Evolutionary conservation across 2,888 invertebrate species (phyloP).

Genomic region (Lamellibrachia columna): DNA sequence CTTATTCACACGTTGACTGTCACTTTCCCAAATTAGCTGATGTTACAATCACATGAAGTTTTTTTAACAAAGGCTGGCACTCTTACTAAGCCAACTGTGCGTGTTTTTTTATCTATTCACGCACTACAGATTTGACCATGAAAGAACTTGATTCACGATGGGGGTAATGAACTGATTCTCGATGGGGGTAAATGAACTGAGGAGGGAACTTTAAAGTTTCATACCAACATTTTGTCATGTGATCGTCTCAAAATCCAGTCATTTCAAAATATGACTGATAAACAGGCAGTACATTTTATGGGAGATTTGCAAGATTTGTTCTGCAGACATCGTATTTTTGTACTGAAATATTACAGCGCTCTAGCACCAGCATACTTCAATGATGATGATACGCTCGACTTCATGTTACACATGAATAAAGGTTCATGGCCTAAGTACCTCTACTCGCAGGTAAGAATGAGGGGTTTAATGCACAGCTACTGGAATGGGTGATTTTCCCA

Average conservation of each 20-base stretch:
- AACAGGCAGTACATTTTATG: not conserved
- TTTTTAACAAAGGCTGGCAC: too few relatives aligned
- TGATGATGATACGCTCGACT: conserved; percentile 56
- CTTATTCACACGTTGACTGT: too few relatives aligned
- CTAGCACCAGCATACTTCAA: conserved; percentile 62
- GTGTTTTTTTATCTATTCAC: too few relatives aligned
- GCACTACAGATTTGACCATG: too few relatives aligned
- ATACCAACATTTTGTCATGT: not conserved
- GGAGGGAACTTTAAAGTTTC: not conserved
- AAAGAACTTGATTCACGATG: too few relatives aligned
- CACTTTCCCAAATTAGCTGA: too few relatives aligned
- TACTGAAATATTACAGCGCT: conserved; percentile 29
- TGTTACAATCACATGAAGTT: too few relatives aligned
- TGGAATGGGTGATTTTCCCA: not conserved
- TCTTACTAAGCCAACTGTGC: too few relatives aligned
- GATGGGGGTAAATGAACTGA: too few relatives aligned
- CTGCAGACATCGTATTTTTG: not conserved
- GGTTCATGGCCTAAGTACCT: conserved; percentile 56
- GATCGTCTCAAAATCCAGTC: not conserved
- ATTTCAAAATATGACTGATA: not conserved
- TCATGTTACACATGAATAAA: conserved; percentile 56
- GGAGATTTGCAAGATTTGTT: not conserved
- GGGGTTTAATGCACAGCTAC: not conserved
- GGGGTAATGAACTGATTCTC: too few relatives aligned
- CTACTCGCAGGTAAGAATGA: conserved; percentile 48